These are phyloP conservation scores for Gandaritis pyraliata DNA, from an alignment of 2,888 invertebrate genomes.

Conservation along the genomic window DNA sequence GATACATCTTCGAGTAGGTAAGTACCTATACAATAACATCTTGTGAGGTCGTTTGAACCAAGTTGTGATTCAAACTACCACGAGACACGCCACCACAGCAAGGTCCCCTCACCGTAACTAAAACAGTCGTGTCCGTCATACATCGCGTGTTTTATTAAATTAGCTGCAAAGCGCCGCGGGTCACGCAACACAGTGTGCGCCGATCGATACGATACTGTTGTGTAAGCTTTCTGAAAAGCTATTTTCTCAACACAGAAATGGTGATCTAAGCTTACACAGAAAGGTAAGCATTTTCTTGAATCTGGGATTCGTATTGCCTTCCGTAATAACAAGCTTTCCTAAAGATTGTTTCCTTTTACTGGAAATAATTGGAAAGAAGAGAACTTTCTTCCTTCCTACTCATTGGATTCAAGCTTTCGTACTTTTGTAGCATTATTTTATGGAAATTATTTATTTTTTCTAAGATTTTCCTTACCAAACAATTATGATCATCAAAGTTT, in stretches of 20 bases:
- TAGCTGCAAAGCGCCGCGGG: slow-evolving; percentile 9
- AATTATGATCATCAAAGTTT: neutral
- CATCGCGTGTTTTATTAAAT: slow-evolving; percentile 33
- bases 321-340: neutral
- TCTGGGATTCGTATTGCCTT: neutral
- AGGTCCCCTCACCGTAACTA: slow-evolving; percentile 20
- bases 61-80: neutral
- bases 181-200: slow-evolving; percentile 32
- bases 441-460: neutral
- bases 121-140: slow-evolving; percentile 26
- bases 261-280: neutral
- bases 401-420: neutral
- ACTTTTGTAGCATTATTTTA: neutral
- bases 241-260: slow-evolving; percentile 1
- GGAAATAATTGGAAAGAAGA: neutral
- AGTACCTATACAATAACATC: neutral
- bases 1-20: neutral
- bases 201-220: slow-evolving; percentile 29
- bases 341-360: neutral
- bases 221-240: slow-evolving; percentile 21
- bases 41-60: neutral
- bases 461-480: neutral
- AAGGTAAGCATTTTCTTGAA: neutral
- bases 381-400: neutral
- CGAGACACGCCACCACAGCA: slow-evolving; percentile 24